phyloP scores from a whole-genome alignment of 2,797 vertebrate species.

The Florisuga fusca region DNA sequence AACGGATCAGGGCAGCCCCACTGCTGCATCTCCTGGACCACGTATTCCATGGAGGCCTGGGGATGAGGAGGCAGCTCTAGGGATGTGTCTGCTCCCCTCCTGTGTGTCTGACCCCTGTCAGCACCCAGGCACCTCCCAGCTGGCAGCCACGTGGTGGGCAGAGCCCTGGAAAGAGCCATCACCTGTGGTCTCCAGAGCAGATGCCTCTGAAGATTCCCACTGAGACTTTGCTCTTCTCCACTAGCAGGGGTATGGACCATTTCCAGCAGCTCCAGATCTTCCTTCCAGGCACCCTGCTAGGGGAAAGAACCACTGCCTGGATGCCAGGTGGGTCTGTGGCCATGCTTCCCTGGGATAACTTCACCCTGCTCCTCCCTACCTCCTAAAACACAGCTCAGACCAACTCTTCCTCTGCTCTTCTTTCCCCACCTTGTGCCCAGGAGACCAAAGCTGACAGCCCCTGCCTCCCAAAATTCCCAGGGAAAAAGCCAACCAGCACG shows the following conservation, averaged over 20 bases:
- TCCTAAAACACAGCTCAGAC: background rate
- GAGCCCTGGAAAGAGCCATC: background rate
- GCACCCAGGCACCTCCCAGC: background rate
- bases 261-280: background rate
- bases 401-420: background rate
- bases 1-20: background rate
- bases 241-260: background rate
- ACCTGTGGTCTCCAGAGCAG: fast-evolving
- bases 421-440: background rate
- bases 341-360: background rate
- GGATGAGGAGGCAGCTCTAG: background rate
- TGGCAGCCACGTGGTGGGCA: fast-evolving
- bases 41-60: background rate
- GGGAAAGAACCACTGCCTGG: fast-evolving
- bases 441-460: fast-evolving
- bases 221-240: fast-evolving
- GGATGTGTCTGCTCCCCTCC: background rate
- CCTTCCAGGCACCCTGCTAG: background rate
- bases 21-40: no score
- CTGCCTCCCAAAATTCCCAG: fast-evolving
- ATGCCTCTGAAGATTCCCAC: fast-evolving
- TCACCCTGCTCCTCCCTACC: fast-evolving
- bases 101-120: background rate
- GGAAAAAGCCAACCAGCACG: background rate
- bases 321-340: background rate